These are phyloP conservation scores for Diarsia dahlii DNA, from an alignment of 2,888 invertebrate genomes.

Conservation along the genomic window DNA sequence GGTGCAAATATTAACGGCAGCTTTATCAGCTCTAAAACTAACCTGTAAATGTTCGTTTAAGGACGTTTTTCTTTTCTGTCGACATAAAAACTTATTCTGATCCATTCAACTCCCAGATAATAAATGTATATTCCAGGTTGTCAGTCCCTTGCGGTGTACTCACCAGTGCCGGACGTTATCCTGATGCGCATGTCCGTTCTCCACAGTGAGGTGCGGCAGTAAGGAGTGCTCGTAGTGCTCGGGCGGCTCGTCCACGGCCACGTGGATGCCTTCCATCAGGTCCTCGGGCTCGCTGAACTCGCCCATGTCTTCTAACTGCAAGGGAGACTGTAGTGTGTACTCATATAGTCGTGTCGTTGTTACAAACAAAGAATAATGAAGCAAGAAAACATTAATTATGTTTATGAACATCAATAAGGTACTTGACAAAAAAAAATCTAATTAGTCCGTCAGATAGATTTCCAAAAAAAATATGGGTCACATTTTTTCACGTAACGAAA, in stretches of 20 bases:
- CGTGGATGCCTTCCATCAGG: conserved; percentile 96
- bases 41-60: background rate
- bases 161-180: conserved; percentile 83
- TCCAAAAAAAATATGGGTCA: too few species aligned
- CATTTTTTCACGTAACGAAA: too few species aligned
- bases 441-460: too few species aligned
- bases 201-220: conserved; percentile 86
- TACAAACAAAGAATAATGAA: too few species aligned
- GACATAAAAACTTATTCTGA: too few species aligned
- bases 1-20: background rate
- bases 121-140: too few species aligned
- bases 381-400: too few species aligned
- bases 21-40: background rate
- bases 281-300: conserved; percentile 97
- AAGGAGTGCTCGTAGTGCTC: conserved; percentile 79
- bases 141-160: conserved; percentile 37
- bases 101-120: background rate
- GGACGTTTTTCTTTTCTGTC: background rate
- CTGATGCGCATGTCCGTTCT: conserved; percentile 86
- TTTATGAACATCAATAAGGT: too few species aligned
- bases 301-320: conserved; percentile 90
- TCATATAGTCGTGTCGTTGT: conserved; percentile 2
- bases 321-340: conserved; percentile 15
- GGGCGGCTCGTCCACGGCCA: conserved; percentile 90
- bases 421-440: too few species aligned